These are phyloP conservation scores for Lomographa bimaculata DNA, from an alignment of 2,888 invertebrate genomes.

Conservation along the genomic window DNA sequence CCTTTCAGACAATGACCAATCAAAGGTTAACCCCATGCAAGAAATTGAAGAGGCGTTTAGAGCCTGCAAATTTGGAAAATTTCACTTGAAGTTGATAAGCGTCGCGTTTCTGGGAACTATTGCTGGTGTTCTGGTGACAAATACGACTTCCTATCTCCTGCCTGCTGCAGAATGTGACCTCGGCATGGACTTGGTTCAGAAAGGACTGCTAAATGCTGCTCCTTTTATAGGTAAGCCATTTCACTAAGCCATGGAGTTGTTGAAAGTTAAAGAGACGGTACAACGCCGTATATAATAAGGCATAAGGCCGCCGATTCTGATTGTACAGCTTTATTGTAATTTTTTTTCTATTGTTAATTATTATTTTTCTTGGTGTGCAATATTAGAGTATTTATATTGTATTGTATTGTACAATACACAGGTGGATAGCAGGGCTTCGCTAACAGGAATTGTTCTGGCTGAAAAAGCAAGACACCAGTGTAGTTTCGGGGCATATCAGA, in stretches of 20 bases:
- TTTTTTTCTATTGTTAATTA: too few relatives aligned
- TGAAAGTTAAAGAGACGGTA: too few relatives aligned
- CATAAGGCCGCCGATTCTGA: too few relatives aligned
- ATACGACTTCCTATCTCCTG: conserved; percentile 53
- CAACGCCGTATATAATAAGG: too few relatives aligned
- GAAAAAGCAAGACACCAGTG: too few relatives aligned
- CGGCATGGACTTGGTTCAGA: conserved; percentile 56
- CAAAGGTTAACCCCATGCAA: conserved; percentile 46
- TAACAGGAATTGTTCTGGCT: too few relatives aligned
- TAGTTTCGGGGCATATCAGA: too few relatives aligned
- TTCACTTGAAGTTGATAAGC: conserved; percentile 52
- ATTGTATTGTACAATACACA: too few relatives aligned
- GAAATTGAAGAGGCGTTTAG: conserved; percentile 56
- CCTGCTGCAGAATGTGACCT: conserved; percentile 65
- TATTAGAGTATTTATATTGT: too few relatives aligned
- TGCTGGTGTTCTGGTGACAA: conserved; percentile 47
- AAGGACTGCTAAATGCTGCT: conserved; percentile 58
- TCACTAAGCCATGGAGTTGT: not conserved
- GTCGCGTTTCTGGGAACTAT: conserved; percentile 47
- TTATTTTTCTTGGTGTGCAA: too few relatives aligned
- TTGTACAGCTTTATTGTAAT: too few relatives aligned
- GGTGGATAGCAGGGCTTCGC: too few relatives aligned
- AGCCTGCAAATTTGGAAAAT: conserved; percentile 57
- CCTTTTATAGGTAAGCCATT: conserved; percentile 52
- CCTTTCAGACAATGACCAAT: conserved; percentile 27